Evolutionary conservation across 2,797 vertebrate genomes (phyloP), one percentile per base, ranked within the genome.

Genomic region (Simalia tracyae): DNA sequence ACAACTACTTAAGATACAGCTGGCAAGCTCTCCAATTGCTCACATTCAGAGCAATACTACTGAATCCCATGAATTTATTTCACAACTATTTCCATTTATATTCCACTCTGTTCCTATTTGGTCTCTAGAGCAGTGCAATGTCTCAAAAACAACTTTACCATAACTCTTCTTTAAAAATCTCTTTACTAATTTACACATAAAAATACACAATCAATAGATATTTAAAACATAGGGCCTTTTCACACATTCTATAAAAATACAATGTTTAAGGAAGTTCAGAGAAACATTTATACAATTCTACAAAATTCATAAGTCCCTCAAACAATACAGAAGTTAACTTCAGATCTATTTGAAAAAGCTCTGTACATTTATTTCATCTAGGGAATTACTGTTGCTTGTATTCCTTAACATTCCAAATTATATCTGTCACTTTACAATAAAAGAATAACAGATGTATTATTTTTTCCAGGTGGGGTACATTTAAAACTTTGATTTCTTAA

Each of bases 271-370:
- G 98, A 98, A 98, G 97, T 97, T 97, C 97, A 98, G 98, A 98
- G 98, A 98, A 98, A 98, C 95, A 94, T 98, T 98, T 98, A 98
- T 97, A 99, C 98, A 98, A 98, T 98, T 98, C 98, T 98, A 98
- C 96, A 98, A 97, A 92, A 97, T 98, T 97, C 98, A 98, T 99
- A 98, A 98, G 98, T 98, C 97, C 98, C 98, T 98, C 96, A 96
- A 97, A 88, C 85, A 97, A 98, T 97, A 98, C 98, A 97, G 97
- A 97, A 98, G 97, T 98, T 98, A 98, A 98, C 98, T 98, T 96
- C 97, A 94, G 93, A 98, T 98, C 97, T 98, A 98, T 98, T 81
- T 81, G 72, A 98, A 98, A 98, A 98, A 98, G 98, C 97, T 99
- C 98, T 98, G 97, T 98, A 98, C 98, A 99, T 96, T 97, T 96